Evolutionary conservation across 2,888 invertebrate species (phyloP), one percentile per base, ranked within the genome.

Genomic region (Calliopum simillimum): DNA sequence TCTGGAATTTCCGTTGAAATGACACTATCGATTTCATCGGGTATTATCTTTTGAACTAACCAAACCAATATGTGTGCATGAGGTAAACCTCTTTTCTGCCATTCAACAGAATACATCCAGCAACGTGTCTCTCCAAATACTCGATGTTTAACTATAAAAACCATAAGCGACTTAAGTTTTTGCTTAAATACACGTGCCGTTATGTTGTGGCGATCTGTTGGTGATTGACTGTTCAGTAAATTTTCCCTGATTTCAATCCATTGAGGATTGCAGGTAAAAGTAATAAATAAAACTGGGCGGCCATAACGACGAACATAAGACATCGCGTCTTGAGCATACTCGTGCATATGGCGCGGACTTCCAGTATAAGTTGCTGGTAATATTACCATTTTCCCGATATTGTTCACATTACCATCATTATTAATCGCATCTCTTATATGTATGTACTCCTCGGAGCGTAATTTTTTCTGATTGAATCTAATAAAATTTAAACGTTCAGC

Each of bases 81-180:
- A 13, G 59, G 64, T 14, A 56, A 13, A 58, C 61, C 66, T 46
- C 69, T 23, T 16, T 70, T 70, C 13, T 67, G 66, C 51, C 70
- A 70, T 44, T 70, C 46, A 76, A 80, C 80, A 73, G 83, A 84
- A 25, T 70, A 74, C 72, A 71, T 72, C 74, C 76, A 79, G 49
- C 79, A 80, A 5, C 74, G 70, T 16, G 53, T 64, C 14, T 69
- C 58, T 11, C 73, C 75, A 71, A 70, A 77, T 23, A 76, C 73
- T 25, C 43, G 49, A n/a, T 62, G 53, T 41, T 69, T 69, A n/a
- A 62, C 44, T 46, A 69, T 69, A 44, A 69, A 69, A 69, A 62
- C 53, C 69, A 69, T 69, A n/a, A 63, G 62, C 8, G 63, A 63
- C 41, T 69, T 69, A 21, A 69, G 33, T 46, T 63, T 64, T 47